Percentiles rank a stretch among this genome's conserved stretches.
phyloP scores from a whole-genome alignment of 2,797 vertebrate species.

The Mycteria americana region DNA sequence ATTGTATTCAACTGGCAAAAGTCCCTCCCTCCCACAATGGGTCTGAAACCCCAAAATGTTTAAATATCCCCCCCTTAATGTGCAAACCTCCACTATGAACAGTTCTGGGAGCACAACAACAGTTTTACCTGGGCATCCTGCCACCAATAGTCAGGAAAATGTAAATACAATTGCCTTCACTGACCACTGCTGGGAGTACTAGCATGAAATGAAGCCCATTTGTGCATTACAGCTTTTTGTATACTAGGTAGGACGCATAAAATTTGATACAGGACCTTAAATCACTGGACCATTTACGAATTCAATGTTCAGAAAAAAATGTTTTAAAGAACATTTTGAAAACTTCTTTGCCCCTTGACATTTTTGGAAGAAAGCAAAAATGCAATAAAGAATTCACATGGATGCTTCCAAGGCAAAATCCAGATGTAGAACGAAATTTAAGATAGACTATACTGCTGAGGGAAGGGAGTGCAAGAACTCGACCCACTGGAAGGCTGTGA shows the following conservation, averaged over 20 bases:
- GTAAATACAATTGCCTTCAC: slow-evolving; percentile 36
- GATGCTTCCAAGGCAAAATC: neutral
- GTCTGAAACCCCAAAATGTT: neutral
- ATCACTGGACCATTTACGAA: neutral
- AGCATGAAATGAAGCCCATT: neutral
- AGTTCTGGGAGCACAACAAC: neutral
- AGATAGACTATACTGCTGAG: neutral
- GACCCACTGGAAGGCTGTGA: neutral
- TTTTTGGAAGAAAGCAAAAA: neutral
- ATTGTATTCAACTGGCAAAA: neutral
- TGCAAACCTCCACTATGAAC: neutral
- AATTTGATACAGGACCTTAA: neutral
- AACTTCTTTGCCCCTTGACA: neutral
- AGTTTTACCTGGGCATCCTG: slow-evolving; percentile 26
- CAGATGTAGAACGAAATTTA: neutral
- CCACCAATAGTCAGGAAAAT: slow-evolving; percentile 20
- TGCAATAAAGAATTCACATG: neutral
- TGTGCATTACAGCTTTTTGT: neutral
- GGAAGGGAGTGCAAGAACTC: neutral
- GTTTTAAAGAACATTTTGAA: neutral
- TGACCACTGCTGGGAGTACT: neutral
- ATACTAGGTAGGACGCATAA: neutral
- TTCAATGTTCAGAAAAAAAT: neutral
- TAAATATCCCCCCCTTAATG: neutral
- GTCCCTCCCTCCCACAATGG: neutral